Conservation (phyloP, 1,140 invertebrate species). For the Mercenaria mercenaria region DNA sequence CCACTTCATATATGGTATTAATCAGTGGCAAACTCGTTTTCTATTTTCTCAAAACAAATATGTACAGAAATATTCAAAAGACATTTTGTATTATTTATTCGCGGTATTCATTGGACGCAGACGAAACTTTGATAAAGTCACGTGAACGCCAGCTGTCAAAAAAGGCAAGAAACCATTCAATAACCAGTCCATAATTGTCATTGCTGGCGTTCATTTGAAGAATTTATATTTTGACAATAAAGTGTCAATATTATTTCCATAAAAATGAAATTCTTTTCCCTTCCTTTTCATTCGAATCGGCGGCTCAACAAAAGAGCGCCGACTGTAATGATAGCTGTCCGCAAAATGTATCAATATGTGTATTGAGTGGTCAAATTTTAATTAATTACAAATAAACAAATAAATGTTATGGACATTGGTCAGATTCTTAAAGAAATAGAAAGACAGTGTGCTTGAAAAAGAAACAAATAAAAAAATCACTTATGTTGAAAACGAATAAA, state of each 20-base stretch:
- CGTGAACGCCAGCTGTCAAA: slow-evolving; percentile 61
- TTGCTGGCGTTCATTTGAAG: neutral
- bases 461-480: no score
- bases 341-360: neutral
- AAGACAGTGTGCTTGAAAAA: no score
- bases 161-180: slow-evolving; percentile 46
- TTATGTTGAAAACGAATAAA: no score
- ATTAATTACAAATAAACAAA: slow-evolving; percentile 23
- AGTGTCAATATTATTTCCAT: slow-evolving; percentile 59
- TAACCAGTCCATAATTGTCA: slow-evolving; percentile 36
- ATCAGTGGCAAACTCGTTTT: slow-evolving; percentile 36
- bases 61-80: slow-evolving; percentile 62
- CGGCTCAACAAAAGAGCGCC: neutral
- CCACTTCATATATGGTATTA: slow-evolving; percentile 35
- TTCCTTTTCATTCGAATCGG: neutral
- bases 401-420: slow-evolving; percentile 1
- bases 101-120: slow-evolving; percentile 19
- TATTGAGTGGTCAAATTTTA: slow-evolving; percentile 13
- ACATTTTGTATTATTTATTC: slow-evolving; percentile 48
- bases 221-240: slow-evolving; percentile 50
- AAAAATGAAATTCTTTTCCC: slow-evolving; percentile 53
- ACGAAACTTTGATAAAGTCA: slow-evolving; percentile 55
- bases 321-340: neutral
- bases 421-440: slow-evolving; percentile 22
- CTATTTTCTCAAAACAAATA: slow-evolving; percentile 55